Evolutionary conservation across 2,797 vertebrate genomes (phyloP), one percentile per base, ranked within the genome.

Genomic region (Clarias fuscus): DNA sequence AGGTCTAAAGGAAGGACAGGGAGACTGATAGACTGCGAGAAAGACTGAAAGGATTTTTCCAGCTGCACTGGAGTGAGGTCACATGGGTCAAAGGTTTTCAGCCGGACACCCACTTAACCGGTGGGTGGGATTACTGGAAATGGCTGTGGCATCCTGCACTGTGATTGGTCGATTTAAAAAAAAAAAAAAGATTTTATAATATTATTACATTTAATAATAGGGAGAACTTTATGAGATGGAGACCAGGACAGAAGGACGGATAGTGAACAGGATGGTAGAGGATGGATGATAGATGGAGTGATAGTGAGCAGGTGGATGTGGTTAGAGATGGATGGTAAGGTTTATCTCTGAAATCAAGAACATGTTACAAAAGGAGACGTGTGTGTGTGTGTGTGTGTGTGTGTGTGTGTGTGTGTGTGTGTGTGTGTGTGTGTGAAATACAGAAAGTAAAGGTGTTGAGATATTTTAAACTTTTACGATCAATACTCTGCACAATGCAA

Each of bases 1-100:
- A 68, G 90, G 89, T 90, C 90, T 87, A 92, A 80, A 91, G 91
- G 91, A 93, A 93, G 90, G 88, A 61, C 84, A 75, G 89, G 88
- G 33, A 91, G 91, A 90, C 91, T 0, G 83, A 48, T 37, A 13
- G 61, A 27, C 59, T 37, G 30, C 24, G 58, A 82, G n/a, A 75
- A 62, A 68, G 86, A 83, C 53, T 78, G 76, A 61, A 30, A 78
- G 56, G 56, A 78, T 30, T 30, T 30, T 30, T 84, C 68, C 61
- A 77, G 61, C 83, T 53, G 61, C 8, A 48, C 24, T 13, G 58
- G 14, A 59, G n/a, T 27, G 10, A 73, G 18, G 13, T 61, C 82
- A 71, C 33, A n/a, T 13, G 83, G 72, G 83, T 67, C 61, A 77
- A 76, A 61, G 11, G 81, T 53, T 20, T 37, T 33, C 65, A 27